phyloP scores from a whole-genome alignment of 2,888 invertebrate genomes.

The Leptinotarsa rubiginosa region DNA sequence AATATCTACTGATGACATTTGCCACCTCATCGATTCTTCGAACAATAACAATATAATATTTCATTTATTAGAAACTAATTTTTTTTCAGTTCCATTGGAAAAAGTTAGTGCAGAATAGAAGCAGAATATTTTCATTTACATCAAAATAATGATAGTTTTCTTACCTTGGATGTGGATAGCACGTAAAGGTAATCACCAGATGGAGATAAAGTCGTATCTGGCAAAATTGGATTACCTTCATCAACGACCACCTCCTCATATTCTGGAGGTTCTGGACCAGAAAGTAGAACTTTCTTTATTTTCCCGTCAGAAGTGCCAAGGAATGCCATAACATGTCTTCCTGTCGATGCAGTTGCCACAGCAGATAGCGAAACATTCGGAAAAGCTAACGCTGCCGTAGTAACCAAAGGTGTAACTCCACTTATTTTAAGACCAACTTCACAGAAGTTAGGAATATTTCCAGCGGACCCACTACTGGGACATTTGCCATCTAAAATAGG shows the following conservation, averaged over 20 bases:
- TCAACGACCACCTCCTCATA: slow-evolving; percentile 90
- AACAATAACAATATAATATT: too few species aligned
- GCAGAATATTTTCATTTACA: too few species aligned
- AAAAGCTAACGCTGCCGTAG: slow-evolving; percentile 82
- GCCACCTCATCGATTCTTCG: too few species aligned
- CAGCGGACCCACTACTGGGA: slow-evolving; percentile 87
- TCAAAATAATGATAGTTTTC: slow-evolving; percentile 33
- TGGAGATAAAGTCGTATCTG: slow-evolving; percentile 88
- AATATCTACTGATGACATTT: too few species aligned
- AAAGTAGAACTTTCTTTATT: slow-evolving; percentile 86
- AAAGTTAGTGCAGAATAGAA: too few species aligned
- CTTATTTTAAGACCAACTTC: slow-evolving; percentile 93
- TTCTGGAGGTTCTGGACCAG: slow-evolving; percentile 79
- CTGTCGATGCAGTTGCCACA: slow-evolving; percentile 87
- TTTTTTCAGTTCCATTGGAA: too few species aligned
- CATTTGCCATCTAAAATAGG: slow-evolving; percentile 92
- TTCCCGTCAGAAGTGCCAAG: slow-evolving; percentile 88
- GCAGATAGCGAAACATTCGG: slow-evolving; percentile 85
- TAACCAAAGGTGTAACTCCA: slow-evolving; percentile 85
- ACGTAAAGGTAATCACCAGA: slow-evolving; percentile 88
- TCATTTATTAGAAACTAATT: too few species aligned
- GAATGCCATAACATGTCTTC: slow-evolving; percentile 93
- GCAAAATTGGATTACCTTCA: slow-evolving; percentile 81
- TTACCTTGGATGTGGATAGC: slow-evolving; percentile 80
- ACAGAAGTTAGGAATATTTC: slow-evolving; percentile 92